phyloP scores from a whole-genome alignment of 1,140 invertebrate species.

The Platyscapa corneri region DNA sequence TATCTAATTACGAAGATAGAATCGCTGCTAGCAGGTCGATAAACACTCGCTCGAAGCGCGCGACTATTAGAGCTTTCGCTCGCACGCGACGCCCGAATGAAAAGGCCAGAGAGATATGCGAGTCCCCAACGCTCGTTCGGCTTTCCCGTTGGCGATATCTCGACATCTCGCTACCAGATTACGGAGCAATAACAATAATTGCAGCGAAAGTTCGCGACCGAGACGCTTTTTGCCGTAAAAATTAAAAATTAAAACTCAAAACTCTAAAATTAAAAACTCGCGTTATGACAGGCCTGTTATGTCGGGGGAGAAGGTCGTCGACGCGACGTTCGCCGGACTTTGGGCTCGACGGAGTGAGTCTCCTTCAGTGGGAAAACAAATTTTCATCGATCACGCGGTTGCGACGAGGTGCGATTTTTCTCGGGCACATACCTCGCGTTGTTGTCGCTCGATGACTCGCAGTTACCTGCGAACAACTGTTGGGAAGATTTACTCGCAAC shows the following conservation, averaged over 20 bases:
- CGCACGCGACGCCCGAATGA: not conserved
- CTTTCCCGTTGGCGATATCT: conserved; percentile 46
- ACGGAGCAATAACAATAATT: conserved; percentile 33
- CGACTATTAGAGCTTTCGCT: not conserved
- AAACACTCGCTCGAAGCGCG: conserved; percentile 10
- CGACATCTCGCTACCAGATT: conserved; percentile 32
- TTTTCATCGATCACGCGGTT: too few species aligned
- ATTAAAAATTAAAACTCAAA: conserved; percentile 52
- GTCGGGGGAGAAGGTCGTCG: conserved; percentile 36
- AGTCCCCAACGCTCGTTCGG: not conserved
- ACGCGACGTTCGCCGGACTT: too few species aligned
- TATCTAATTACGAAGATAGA: not conserved
- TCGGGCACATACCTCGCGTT: too few species aligned
- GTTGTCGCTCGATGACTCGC: too few species aligned
- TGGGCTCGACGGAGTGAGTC: too few species aligned
- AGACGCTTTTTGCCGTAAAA: conserved; percentile 36
- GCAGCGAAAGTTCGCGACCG: conserved; percentile 27
- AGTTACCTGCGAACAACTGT: too few species aligned
- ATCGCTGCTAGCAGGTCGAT: not conserved
- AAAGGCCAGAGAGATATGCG: not conserved
- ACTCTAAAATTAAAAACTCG: too few species aligned
- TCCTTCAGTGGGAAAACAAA: too few species aligned
- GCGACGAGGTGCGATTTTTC: too few species aligned
- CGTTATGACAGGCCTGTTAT: conserved; percentile 43
- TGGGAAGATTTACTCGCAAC: too few species aligned